These are phyloP conservation scores for Myopa tessellatipennis DNA, from an alignment of 2,888 invertebrate species.

Conservation along the genomic window DNA sequence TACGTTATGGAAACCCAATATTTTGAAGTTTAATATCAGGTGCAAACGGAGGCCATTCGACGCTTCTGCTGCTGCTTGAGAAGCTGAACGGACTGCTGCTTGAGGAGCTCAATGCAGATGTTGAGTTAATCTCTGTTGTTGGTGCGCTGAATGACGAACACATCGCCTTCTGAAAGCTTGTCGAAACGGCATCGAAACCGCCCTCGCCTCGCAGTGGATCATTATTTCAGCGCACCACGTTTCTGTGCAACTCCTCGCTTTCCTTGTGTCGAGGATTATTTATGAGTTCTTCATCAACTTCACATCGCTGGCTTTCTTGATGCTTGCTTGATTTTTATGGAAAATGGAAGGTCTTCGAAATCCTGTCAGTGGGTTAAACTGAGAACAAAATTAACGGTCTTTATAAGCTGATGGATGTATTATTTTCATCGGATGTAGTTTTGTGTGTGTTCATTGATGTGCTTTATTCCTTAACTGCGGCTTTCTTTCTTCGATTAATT, in stretches of 20 bases:
- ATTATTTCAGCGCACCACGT: neutral
- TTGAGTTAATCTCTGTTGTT: neutral
- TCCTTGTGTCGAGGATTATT: constrained; percentile 3
- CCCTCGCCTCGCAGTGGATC: neutral
- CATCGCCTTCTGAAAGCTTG: neutral
- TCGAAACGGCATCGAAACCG: neutral
- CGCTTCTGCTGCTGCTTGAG: neutral
- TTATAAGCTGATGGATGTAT: neutral
- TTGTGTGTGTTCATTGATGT: neutral
- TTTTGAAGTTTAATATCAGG: constrained; percentile 27
- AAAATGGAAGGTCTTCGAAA: neutral
- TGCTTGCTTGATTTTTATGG: neutral
- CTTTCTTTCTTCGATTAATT: neutral
- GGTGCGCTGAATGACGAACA: neutral
- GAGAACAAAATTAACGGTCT: neutral
- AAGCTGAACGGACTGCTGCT: neutral
- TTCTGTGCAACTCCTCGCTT: neutral
- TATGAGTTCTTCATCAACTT: constrained; percentile 15
- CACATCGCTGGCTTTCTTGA: neutral
- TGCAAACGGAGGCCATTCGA: constrained; percentile 12
- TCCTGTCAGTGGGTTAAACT: constrained; percentile 35
- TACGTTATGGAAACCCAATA: constrained; percentile 1
- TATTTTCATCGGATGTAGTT: neutral
- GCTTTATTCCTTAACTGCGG: neutral
- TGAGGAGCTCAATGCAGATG: neutral